A percentile compares a stretch with the other conserved stretches of the same genome.
These are phyloP conservation scores for Melanogrammus aeglefinus DNA, from an alignment of 2,797 vertebrate species.

Conservation along the genomic window DNA sequence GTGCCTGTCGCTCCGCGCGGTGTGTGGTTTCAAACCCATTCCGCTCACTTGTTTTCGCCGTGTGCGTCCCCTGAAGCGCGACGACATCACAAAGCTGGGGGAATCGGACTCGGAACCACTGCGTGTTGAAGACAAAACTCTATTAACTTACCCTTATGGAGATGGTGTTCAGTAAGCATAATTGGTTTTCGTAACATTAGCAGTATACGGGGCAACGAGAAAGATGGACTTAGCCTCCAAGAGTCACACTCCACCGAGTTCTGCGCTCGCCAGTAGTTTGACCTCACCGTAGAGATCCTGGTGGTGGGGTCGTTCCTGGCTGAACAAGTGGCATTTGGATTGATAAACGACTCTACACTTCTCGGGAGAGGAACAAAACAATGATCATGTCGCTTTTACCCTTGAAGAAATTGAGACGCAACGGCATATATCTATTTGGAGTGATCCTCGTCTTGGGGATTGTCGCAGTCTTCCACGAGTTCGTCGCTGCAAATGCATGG, in stretches of 20 bases:
- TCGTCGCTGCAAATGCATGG: slow-evolving; percentile 43
- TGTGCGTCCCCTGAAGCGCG: background rate
- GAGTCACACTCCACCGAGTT: slow-evolving; percentile 21
- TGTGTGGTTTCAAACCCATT: background rate
- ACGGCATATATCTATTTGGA: slow-evolving; percentile 47
- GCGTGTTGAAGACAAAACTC: background rate
- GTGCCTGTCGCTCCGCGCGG: background rate
- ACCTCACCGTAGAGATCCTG: slow-evolving; percentile 15
- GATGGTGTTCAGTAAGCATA: background rate
- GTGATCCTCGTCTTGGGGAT: slow-evolving; percentile 53
- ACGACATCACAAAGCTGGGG: background rate
- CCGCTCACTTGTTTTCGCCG: slow-evolving; percentile 12
- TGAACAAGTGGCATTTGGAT: slow-evolving; percentile 14
- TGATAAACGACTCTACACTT: slow-evolving; percentile 16
- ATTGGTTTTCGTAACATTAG: background rate
- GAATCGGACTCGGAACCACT: background rate
- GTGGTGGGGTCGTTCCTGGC: slow-evolving; percentile 11
- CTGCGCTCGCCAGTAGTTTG: slow-evolving; percentile 29
- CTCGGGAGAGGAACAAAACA: background rate
- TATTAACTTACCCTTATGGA: background rate
- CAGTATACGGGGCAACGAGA: slow-evolving; percentile 18
- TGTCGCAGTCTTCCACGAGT: slow-evolving; percentile 62
- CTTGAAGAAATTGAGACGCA: slow-evolving; percentile 66
- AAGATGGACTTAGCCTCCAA: slow-evolving; percentile 14
- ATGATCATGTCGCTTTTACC: slow-evolving; percentile 63